Base-by-base conservation (phyloP, 2,113 vertebrate genomes). In the Alligator mississippiensis region DNA sequence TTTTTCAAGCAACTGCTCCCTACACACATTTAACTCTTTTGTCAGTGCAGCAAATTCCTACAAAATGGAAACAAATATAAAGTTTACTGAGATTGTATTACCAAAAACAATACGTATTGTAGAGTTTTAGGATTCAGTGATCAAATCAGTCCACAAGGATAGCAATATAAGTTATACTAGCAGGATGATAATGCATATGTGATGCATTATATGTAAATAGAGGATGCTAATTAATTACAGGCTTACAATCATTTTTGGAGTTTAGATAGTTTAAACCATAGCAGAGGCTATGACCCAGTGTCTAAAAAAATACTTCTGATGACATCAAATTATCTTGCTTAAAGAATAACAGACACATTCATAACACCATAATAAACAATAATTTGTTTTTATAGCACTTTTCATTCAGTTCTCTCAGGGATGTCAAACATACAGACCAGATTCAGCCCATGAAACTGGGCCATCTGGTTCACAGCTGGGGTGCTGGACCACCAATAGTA, bases 31-130 rank as follows among this genome's bases (percentile, higher is more conserved):
- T 97, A 99, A 96, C 97, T 99, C 99, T 97, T 99, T 99, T 79
- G 99, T 99, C 96, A 99, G 96, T 82, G 99, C 99, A 88, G 99
- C 99, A 98, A 99, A 99, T 98, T 99, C 99, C 99, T 99, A 94
- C 34, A 76, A 87, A 98, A 93, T 14, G 59, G 38, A 84, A 95
- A 92, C 4, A 89, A 34, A 92, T 11, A 61, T 27, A 14, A 72
- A 70, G n/a, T 91, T 66, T 87, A 96, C 4, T 74, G 27, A 66
- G 78, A 77, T 70, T 18, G 5, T 82, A 84, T 22, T 27, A 64
- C 18, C 77, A 59, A 34, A 80, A 82, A 74, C 30, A 70, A 60
- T 74, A 17, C 34, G 6, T 22, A 62, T 85, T 86, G 8, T 88
- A 83, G 21, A 85, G 21, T 59, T 77, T 83, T 34, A 83, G 10